Base-by-base conservation (phyloP, 2,113 vertebrate genomes). In the Nematolebias whitei region DNA sequence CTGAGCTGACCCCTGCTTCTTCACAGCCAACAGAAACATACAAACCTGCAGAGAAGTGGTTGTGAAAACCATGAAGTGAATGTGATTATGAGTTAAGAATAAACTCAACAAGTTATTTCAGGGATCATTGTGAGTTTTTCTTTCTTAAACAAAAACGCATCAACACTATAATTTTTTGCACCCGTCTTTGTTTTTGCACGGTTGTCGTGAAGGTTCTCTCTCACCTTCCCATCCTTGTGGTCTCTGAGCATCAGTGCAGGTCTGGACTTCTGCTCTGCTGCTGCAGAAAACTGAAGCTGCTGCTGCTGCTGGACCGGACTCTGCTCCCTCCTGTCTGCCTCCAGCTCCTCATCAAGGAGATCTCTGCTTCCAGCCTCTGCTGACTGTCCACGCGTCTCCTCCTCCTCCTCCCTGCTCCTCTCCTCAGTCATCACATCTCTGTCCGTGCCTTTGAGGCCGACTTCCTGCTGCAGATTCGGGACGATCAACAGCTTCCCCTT, bases 291-390 rank as follows among this genome's bases (percentile, higher is more conserved):
- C 53, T 89, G 87, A 72, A 92, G 85, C 26, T 83, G 85, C 58
- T 91, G n/a, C n/a, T 44, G 89, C 47, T 91, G 91, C 6, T 90
- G 82, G 24, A 62, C 49, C 4, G 73, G 56, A 57, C 63, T 85
- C 50, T 50, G 75, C 47, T 73, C 68, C 23, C 51, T 62, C 18
- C 74, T 62, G 68, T 63, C 60, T 52, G 58, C 56, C 58, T 68
- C 74, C 24, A 74, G 41, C 63, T 93, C 92, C 44, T 63, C 83
- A 45, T 10, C 93, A 93, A 86, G 91, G 91, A 80, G 93, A 91
- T 77, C 94, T 92, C 88, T 94, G 93, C n/a, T 92, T 90, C 75
- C 81, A 55, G 8, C 91, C 85, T 5, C 92, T 89, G 20, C 91
- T 87, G 57, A 93, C 92, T 65, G 75, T 65, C 62, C 76, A 61